Evolutionary conservation across 23 tunicate genomes (phyloP).

Genomic region (Ciona savignyi): DNA sequence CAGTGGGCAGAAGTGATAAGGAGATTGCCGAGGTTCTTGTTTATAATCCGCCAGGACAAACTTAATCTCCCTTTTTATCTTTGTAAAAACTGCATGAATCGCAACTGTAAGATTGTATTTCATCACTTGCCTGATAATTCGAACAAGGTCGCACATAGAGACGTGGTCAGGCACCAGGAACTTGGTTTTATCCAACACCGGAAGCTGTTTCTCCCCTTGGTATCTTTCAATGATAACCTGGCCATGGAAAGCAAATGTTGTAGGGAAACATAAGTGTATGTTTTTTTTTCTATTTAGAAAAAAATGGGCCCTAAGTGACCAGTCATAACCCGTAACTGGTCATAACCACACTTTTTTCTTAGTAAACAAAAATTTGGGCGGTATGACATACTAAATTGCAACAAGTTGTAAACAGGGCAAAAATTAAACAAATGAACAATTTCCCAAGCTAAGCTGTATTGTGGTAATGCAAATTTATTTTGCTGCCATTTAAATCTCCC

Average conservation of each 20-base stretch:
- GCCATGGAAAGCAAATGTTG: neutral
- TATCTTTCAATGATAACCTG: slow-evolving; percentile 92
- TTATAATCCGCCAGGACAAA: too few species aligned
- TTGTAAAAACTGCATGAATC: too few species aligned
- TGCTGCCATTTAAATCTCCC: too few species aligned
- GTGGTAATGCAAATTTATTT: too few species aligned
- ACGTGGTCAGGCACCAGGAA: slow-evolving; percentile 98
- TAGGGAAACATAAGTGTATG: neutral
- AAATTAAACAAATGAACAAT: too few species aligned
- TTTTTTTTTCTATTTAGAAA: neutral
- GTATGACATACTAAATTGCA: neutral
- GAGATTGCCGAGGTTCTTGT: too few species aligned
- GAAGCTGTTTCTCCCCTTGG: slow-evolving; percentile 86
- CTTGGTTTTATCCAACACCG: slow-evolving; percentile 83
- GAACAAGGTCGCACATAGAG: slow-evolving; percentile 85
- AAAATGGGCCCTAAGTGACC: neutral
- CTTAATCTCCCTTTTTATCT: too few species aligned
- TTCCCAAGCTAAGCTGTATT: too few species aligned
- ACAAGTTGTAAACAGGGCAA: neutral
- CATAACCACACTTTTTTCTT: too few species aligned
- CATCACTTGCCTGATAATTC: slow-evolving; percentile 76
- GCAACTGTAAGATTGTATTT: too few species aligned
- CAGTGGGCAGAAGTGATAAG: too few species aligned
- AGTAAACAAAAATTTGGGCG: too few species aligned
- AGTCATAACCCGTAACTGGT: neutral